These are phyloP conservation scores for Drosophila orena DNA, from an alignment of 1,140 invertebrate species.

Conservation along the genomic window DNA sequence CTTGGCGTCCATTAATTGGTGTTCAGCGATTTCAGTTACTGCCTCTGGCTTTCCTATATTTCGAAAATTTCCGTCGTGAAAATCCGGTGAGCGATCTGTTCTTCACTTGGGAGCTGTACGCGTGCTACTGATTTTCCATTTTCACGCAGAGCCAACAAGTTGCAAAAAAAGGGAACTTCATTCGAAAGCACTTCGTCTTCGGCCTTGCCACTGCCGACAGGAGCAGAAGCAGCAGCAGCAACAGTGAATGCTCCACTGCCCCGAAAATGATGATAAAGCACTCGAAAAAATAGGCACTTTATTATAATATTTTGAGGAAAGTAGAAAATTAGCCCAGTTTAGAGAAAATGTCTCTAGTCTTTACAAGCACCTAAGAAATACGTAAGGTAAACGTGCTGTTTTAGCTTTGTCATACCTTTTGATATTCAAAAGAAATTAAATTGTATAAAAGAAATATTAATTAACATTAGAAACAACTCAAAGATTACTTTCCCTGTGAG, in stretches of 20 bases:
- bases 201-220: slow-evolving; percentile 48
- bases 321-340: not conserved
- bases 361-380: not conserved
- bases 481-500: too few species aligned
- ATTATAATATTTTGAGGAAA: not conserved
- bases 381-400: too few species aligned
- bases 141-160: slow-evolving; percentile 63
- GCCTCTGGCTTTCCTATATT: not conserved
- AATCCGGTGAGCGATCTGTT: slow-evolving; percentile 37
- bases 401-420: too few species aligned
- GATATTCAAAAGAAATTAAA: not conserved
- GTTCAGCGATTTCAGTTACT: slow-evolving; percentile 38
- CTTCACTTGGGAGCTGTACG: slow-evolving; percentile 63
- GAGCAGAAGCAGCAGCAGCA: slow-evolving; percentile 10
- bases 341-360: not conserved
- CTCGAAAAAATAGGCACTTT: not conserved
- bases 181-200: slow-evolving; percentile 62
- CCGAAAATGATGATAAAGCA: slow-evolving; percentile 42
- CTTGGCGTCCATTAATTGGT: slow-evolving; percentile 47
- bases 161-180: slow-evolving; percentile 57
- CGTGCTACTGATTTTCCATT: slow-evolving; percentile 76
- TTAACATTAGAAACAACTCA: too few species aligned
- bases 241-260: slow-evolving; percentile 50
- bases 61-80: slow-evolving; percentile 2
- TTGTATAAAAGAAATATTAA: not conserved